Conservation (phyloP, 2,797 vertebrate genomes). For the Parauchenoglanis punctatus region DNA sequence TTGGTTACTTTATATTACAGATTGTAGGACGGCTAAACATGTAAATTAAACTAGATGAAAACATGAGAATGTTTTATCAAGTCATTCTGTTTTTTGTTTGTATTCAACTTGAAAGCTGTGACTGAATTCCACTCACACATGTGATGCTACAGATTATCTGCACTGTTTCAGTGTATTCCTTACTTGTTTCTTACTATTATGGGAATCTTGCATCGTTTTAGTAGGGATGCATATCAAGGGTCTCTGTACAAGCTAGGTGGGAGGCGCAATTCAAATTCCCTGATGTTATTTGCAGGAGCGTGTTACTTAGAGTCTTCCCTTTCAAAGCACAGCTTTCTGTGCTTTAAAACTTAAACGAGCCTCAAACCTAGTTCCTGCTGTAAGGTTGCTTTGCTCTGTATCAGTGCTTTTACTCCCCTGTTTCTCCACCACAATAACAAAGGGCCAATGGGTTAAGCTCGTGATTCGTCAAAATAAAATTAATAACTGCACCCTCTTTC, state of each 20-base stretch:
- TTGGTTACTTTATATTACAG: not conserved
- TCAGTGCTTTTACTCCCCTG: constrained; percentile 47
- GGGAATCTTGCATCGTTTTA: constrained; percentile 21
- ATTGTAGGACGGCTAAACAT: not conserved
- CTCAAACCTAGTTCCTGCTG: constrained; percentile 34
- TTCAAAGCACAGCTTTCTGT: constrained; percentile 62
- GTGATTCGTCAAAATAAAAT: constrained; percentile 80
- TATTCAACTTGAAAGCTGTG: constrained; percentile 1
- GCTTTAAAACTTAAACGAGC: constrained; percentile 36
- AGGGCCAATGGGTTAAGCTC: constrained; percentile 72
- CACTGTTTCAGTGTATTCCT: not conserved
- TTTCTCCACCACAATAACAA: constrained; percentile 56
- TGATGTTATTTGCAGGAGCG: constrained; percentile 72
- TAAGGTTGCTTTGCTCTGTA: constrained; percentile 48
- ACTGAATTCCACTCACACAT: not conserved
- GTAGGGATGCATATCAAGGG: constrained; percentile 43
- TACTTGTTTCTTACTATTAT: not conserved
- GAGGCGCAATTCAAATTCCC: constrained; percentile 67
- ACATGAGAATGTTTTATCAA: not conserved
- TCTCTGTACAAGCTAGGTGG: constrained; percentile 61
- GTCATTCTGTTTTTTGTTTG: not conserved
- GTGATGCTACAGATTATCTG: not conserved
- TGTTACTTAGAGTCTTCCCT: constrained; percentile 69
- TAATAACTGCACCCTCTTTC: constrained; percentile 74
- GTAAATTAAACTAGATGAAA: not conserved